phyloP scores from a whole-genome alignment of 2,888 invertebrate genomes.

The Diloba caeruleocephala region DNA sequence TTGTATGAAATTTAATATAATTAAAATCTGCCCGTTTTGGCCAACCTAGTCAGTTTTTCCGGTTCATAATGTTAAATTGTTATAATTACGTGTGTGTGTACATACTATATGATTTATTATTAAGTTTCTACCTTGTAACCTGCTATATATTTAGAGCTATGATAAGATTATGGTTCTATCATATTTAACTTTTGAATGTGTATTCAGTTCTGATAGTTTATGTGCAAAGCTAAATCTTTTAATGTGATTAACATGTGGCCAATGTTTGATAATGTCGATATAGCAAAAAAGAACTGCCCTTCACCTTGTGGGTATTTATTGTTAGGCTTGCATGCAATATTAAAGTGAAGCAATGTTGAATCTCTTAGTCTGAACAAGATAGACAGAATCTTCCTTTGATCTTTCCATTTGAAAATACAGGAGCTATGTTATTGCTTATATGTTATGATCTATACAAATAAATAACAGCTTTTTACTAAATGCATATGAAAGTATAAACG shows the following conservation, averaged over 20 bases:
- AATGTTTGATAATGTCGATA: constrained; percentile 18
- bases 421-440: too few relatives aligned
- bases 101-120: constrained; percentile 47
- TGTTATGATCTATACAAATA: too few relatives aligned
- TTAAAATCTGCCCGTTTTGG: constrained; percentile 25
- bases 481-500: too few relatives aligned
- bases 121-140: constrained; percentile 47
- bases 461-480: too few relatives aligned
- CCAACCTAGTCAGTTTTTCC: constrained; percentile 35
- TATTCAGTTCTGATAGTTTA: constrained; percentile 39
- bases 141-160: constrained; percentile 49
- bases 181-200: constrained; percentile 22
- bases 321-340: constrained; percentile 16
- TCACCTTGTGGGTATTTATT: constrained; percentile 19
- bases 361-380: constrained; percentile 21
- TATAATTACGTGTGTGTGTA: constrained; percentile 42
- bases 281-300: constrained; percentile 29
- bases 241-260: constrained; percentile 38
- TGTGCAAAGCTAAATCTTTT: constrained; percentile 24
- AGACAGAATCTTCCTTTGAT: constrained; percentile 4
- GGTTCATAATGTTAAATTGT: constrained; percentile 44
- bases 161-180: constrained; percentile 60
- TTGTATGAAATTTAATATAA: constrained; percentile 46
- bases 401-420: constrained; percentile 5
- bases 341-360: constrained; percentile 30